Base-by-base conservation (phyloP, 1,140 invertebrate species). In the Bilobella aurantiaca region DNA sequence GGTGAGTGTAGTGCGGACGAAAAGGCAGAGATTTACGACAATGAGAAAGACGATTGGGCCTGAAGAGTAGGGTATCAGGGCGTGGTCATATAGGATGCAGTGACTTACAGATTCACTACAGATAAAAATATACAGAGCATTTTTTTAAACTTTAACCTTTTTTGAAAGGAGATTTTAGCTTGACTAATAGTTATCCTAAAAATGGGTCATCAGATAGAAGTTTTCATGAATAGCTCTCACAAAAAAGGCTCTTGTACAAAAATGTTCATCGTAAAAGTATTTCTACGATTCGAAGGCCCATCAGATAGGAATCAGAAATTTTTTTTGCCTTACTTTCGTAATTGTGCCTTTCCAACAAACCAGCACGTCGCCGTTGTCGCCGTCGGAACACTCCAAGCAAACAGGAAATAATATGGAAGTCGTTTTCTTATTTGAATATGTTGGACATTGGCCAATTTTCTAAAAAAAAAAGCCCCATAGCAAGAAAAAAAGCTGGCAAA, bases 11-110 rank as follows among this genome's bases (percentile, higher is more conserved):
- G 65, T 67, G 28, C 47, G 64, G 1, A 63, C 3, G 34, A 67
- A 67, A 29, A 61, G 59, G 5, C 29, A 27, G 3, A 62, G 28
- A 62, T 67, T 67, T 31, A 62, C 14, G 25, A 25, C 5, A 28
- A 62, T 62, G 29, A 62, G 59, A 28, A 62, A 25, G 16, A 62
- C 14, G 46, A 62, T 31, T 8, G 59, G 59, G 8, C 59, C 34
- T 5, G 59, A 62, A 18, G 37, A 21, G 34, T 62, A 62, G 25
- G 28, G 30, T 8, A 42, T 62, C 3, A 46, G n/a, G 2, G 12
- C 8, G 23, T 62, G 30, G 34, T 62, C 59, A 34, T 37, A 62
- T 3, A 62, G n/a, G 23, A 62, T n/a, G 32, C 59, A 62, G 25
- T 62, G 25, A 18, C 3, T 42, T 18, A 27, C 16, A 14, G 58